Evolutionary conservation across 2,888 invertebrate species (phyloP), one percentile per base, ranked within the genome.

Genomic region (Drosophila borborema): DNA sequence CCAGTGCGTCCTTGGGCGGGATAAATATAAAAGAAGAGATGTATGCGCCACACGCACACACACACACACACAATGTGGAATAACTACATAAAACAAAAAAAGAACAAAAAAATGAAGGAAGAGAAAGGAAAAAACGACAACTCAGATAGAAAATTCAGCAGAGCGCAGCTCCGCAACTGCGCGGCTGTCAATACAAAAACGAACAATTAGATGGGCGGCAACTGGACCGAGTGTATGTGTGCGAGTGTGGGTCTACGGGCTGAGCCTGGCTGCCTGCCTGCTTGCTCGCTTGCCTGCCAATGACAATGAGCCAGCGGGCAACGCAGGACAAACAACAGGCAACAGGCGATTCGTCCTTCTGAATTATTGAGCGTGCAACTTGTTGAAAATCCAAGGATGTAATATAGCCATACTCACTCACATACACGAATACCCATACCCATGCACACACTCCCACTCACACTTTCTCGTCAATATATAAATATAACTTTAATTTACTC

Each of bases 341-440:
- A 84, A 80, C 82, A 80, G 86, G 75, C 83, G 75, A 78, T 46
- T 73, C 77, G 83, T 82, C 84, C 81, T 88, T 80, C 83, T 88
- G 74, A 88, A 88, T 88, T 87, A 84, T 87, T 87, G 82, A 87
- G 82, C 74, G 75, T 65, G 68, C 86, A 88, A 86, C 85, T 85
- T 85, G 86, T 88, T 85, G 88, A 80, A 74, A 88, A 74, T 80
- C 74, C 86, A 88, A 83, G 85, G 78, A 78, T 88, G 68, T 51
- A 68, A 75, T 68, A 64, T 60, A 75, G 67, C 62, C 31, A 49
- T 16, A 36, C 41, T 31, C 18, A 36, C 36, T 38, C 18, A 34
- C 56, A 56, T 6, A 38, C 38, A 14, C 14, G 0, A 4, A 28
- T 28, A 28, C 18, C 34, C 34, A 51, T 41, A 38, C 46, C 18